Conservation (phyloP, 2,113 vertebrate genomes). For the Neodontobutis hainanensis region DNA sequence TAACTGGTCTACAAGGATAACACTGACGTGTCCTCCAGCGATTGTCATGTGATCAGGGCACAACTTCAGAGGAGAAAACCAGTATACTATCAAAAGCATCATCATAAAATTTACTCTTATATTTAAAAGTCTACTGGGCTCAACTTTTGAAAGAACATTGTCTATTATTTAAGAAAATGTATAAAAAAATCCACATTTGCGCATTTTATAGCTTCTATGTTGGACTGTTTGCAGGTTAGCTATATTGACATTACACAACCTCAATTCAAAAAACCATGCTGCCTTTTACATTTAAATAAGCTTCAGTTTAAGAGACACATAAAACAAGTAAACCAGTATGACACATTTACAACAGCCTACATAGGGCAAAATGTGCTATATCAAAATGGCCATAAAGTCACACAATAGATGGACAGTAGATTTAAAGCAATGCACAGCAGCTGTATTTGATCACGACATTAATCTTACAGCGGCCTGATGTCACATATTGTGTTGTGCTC, state of each 20-base stretch:
- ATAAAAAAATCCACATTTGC: too few relatives aligned
- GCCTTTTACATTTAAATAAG: neutral
- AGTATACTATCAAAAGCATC: too few relatives aligned
- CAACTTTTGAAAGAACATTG: too few relatives aligned
- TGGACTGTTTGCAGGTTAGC: neutral
- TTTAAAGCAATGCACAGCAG: neutral
- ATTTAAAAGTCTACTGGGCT: too few relatives aligned
- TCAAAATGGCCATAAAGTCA: neutral
- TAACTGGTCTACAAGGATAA: neutral
- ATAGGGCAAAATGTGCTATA: neutral
- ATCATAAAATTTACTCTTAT: too few relatives aligned
- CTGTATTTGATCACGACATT: conserved; percentile 8
- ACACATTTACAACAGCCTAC: neutral
- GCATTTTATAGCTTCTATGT: too few relatives aligned
- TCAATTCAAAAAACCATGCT: neutral
- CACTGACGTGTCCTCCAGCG: neutral
- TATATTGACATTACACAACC: neutral
- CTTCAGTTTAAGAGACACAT: neutral
- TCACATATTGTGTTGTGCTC: neutral
- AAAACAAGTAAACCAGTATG: neutral
- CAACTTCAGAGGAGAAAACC: too few relatives aligned
- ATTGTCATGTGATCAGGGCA: neutral
- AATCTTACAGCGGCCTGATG: conserved; percentile 6
- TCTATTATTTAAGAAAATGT: too few relatives aligned
- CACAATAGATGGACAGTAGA: neutral